Conservation (phyloP, 1,140 invertebrate genomes). For the Drosophila asahinai region DNA sequence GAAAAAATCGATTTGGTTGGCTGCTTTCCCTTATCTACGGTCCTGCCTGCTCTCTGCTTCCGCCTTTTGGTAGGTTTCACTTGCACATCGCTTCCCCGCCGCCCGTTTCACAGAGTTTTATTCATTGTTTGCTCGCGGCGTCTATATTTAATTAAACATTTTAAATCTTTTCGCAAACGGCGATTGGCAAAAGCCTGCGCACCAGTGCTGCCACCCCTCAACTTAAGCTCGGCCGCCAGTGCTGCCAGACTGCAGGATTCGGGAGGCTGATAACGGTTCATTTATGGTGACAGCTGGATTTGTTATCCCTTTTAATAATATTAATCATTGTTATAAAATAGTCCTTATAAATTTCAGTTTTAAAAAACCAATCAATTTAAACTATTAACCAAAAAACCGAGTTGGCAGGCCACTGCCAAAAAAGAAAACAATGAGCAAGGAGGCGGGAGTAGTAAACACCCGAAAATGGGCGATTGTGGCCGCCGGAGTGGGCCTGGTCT, state of each 20-base stretch:
- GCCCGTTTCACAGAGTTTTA: constrained; percentile 31
- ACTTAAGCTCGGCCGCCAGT: too few relatives aligned
- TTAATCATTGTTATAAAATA: too few relatives aligned
- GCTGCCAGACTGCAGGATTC: constrained; percentile 5
- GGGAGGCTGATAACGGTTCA: not conserved
- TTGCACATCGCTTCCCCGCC: constrained; percentile 31
- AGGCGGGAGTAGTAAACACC: constrained; percentile 5
- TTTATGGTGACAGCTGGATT: not conserved
- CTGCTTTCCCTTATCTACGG: constrained; percentile 13
- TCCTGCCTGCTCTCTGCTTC: constrained; percentile 17
- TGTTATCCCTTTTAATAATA: too few relatives aligned
- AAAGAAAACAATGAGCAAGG: constrained; percentile 30
- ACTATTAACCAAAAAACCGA: not conserved
- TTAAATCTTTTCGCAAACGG: constrained; percentile 21
- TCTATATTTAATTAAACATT: constrained; percentile 37
- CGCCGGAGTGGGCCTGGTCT: constrained; percentile 60
- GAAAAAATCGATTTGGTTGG: constrained; percentile 45
- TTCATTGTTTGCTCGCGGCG: constrained; percentile 12
- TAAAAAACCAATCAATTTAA: too few relatives aligned
- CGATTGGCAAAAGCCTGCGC: constrained; percentile 10
- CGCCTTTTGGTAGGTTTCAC: constrained; percentile 10
- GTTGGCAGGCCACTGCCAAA: not conserved
- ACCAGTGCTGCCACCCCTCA: constrained; percentile 13
- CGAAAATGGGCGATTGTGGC: constrained; percentile 55
- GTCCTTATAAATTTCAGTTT: not conserved